Evolutionary conservation across 2,113 vertebrate species (phyloP), one percentile per base, ranked within the genome.

Genomic region (Ochotona princeps): DNA sequence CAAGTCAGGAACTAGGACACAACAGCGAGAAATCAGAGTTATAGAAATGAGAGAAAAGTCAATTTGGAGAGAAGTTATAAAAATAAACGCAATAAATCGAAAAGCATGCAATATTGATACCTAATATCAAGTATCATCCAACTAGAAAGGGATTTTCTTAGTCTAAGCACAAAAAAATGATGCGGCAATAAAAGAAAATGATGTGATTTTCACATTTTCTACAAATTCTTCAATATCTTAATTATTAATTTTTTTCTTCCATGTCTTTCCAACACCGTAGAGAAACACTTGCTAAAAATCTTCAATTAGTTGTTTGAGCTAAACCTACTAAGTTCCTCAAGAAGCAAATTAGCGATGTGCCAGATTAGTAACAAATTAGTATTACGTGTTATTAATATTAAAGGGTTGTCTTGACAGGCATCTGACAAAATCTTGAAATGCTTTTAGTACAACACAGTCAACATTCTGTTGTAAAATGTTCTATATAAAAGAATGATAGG

Each of bases 251-350:
- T 57, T 83, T 94, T 92, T 84, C 25, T 81, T 84, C 66, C 38
- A 69, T 61, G 17, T 9, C 15, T 91, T 91, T 93, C 74, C 86
- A 81, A 26, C 17, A 38, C 38, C 74, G 3, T 35, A 93, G n/a
- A 86, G 38, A 93, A 96, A 87, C 25, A 94, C 63, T 91, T 92
- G 25, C 75, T 92, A 91, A 93, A 91, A 38, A 74, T 44, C 38
- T 89, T n/a, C 87, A 32, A 87, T 63, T 83, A 35, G 23, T 91
- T 93, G 14, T 20, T 49, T 15, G 11, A 79, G 28, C 32, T 92
- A 91, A 92, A 47, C 26, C 47, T 80, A 57, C 14, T 17, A 32
- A 92, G 66, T 44, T 82, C 83, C 82, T 89, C 28, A 87, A 89
- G 70, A 93, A 89, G 8, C 15, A 90, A 79, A 75, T 86, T n/a